phyloP scores from a whole-genome alignment of 2,113 vertebrate genomes.

The Daboia siamensis region DNA sequence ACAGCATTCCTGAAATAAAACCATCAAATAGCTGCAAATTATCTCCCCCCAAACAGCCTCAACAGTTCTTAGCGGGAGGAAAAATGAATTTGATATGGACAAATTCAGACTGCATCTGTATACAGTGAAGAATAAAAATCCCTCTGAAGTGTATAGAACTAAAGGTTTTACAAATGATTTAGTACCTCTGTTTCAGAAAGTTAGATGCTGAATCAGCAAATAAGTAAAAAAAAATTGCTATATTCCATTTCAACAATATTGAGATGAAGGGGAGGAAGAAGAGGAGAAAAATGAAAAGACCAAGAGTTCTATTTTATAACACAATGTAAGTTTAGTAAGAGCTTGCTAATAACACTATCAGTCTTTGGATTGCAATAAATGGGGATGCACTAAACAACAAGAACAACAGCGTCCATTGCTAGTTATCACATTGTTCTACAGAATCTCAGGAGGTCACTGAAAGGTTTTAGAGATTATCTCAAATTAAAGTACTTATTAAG shows the following conservation, averaged over 20 bases:
- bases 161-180: background rate
- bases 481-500: background rate
- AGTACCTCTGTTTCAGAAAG: background rate
- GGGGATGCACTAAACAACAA: background rate
- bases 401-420: background rate
- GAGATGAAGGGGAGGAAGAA: background rate
- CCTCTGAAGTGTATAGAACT: background rate
- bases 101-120: background rate
- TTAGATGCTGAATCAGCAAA: background rate
- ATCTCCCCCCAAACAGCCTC: background rate
- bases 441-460: background rate
- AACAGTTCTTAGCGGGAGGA: background rate
- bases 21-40: background rate
- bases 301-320: background rate
- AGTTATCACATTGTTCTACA: background rate
- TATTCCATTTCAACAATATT: background rate
- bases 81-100: background rate
- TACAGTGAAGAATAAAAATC: background rate
- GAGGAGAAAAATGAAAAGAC: background rate
- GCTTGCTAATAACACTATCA: background rate
- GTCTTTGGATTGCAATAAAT: background rate
- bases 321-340: background rate
- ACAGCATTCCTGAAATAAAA: background rate
- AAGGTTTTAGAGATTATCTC: background rate
- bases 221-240: background rate